Evolutionary conservation across 2,797 vertebrate genomes (phyloP), one percentile per base, ranked within the genome.

Genomic region (Nannoperca obscura): DNA sequence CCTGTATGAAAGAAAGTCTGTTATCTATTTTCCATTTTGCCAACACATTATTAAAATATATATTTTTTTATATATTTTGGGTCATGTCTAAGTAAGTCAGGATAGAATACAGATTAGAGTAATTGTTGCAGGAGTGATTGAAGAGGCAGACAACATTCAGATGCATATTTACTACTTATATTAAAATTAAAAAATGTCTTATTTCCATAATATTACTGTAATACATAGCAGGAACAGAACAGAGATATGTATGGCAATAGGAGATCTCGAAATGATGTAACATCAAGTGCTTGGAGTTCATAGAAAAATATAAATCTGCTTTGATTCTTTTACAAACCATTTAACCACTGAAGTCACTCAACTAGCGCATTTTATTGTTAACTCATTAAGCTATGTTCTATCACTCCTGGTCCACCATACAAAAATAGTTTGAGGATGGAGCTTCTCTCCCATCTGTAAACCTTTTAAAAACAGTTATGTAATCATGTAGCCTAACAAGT

Each of bases 191-290:
- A 57, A 5, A 68, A 42, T n/a, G 46, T n/a, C 20, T 70, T 36
- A 22, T 15, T 6, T 34, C n/a, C 19, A 2, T 34, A n/a, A 61
- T 17, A 67, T 32, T 12, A 49, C 32, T 32, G 36, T 49, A 60
- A 11, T 9, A 50, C 14, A 34, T 22, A 44, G 27, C 10, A 63
- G 12, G 38, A 66, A 47, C n/a, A 44, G 49, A 44, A 58, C 36
- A n/a, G 17, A 78, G 62, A 66, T 32, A 42, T 30, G 34, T 62
- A 64, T 69, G 58, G 34, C 70, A 69, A 19, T 38, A 24, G 12
- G 14, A 77, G 38, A 70, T 19, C 13, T 71, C 0, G 49, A 49
- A 62, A 64, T 70, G 38, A 78, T 65, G 64, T 24, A 70, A 50
- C 17, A 27, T 38, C 17, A 49, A 1, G 5, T 40, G 40, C 22